Evolutionary conservation across 2,113 vertebrate species (phyloP).

Genomic region (Arenaria interpres): DNA sequence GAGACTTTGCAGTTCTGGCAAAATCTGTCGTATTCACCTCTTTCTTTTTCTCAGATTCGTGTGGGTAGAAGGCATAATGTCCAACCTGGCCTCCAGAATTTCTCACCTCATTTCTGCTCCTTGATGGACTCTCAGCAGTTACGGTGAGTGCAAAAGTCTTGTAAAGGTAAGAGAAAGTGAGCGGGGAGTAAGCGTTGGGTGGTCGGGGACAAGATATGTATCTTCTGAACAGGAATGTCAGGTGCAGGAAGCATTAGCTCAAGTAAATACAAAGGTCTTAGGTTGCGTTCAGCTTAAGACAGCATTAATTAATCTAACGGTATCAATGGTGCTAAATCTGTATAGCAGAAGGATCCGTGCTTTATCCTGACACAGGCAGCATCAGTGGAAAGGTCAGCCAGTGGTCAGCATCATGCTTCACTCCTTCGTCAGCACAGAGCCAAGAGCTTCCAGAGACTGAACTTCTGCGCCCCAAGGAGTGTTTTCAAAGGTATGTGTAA

Average conservation of each 20-base stretch:
- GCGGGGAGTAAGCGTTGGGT: not conserved
- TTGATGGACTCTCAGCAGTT: not conserved
- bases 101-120: not conserved
- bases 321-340: not conserved
- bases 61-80: not conserved
- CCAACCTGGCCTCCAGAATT: not conserved
- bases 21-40: not conserved
- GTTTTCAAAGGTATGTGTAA: not conserved
- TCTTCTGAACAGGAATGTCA: not conserved
- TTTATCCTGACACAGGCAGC: not conserved
- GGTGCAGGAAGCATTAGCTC: not conserved
- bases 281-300: not conserved
- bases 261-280: not conserved
- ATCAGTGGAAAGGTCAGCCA: not conserved
- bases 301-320: not conserved
- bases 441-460: not conserved
- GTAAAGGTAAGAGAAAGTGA: not conserved
- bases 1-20: not conserved
- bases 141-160: not conserved
- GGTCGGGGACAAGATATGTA: not conserved
- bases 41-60: not conserved
- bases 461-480: not conserved
- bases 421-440: not conserved
- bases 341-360: not conserved
- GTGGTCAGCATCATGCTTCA: not conserved